phyloP scores from a whole-genome alignment of 2,888 invertebrate species.

The Diplazon laetatorius region DNA sequence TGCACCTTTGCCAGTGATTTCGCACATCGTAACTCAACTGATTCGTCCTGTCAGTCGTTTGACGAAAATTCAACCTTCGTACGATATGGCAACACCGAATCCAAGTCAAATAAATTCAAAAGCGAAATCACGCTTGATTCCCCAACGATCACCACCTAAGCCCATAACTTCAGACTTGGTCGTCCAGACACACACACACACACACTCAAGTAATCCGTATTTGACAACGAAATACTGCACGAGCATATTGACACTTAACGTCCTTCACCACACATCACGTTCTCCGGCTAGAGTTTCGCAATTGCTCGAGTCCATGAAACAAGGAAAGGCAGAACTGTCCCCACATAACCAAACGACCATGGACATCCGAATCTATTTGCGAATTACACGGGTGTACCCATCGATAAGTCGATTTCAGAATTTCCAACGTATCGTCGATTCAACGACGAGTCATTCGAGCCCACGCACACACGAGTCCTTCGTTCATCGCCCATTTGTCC shows the following conservation, averaged over 20 bases:
- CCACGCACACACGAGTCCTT: slow-evolving; percentile 1
- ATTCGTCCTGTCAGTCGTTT: too few relatives aligned
- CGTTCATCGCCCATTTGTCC: slow-evolving; percentile 23
- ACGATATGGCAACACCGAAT: too few relatives aligned
- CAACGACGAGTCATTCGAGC: not conserved
- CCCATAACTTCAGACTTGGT: not conserved
- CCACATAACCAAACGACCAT: slow-evolving; percentile 6
- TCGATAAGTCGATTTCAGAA: slow-evolving; percentile 48
- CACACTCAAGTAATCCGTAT: not conserved
- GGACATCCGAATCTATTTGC: slow-evolving; percentile 46
- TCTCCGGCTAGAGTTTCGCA: not conserved
- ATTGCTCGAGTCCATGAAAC: too few relatives aligned
- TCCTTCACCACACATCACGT: not conserved
- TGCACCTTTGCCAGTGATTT: too few relatives aligned
- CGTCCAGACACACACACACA: not conserved
- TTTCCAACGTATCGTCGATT: slow-evolving; percentile 19
- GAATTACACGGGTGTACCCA: slow-evolving; percentile 33
- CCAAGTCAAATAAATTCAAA: not conserved
- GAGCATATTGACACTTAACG: not conserved
- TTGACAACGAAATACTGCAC: not conserved
- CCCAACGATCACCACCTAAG: not conserved
- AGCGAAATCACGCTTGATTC: not conserved
- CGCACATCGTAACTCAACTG: too few relatives aligned
- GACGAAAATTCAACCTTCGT: too few relatives aligned
- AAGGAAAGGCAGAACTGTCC: not conserved